phyloP scores from a whole-genome alignment of 2,113 vertebrate species.

The Ochotona curzoniae region DNA sequence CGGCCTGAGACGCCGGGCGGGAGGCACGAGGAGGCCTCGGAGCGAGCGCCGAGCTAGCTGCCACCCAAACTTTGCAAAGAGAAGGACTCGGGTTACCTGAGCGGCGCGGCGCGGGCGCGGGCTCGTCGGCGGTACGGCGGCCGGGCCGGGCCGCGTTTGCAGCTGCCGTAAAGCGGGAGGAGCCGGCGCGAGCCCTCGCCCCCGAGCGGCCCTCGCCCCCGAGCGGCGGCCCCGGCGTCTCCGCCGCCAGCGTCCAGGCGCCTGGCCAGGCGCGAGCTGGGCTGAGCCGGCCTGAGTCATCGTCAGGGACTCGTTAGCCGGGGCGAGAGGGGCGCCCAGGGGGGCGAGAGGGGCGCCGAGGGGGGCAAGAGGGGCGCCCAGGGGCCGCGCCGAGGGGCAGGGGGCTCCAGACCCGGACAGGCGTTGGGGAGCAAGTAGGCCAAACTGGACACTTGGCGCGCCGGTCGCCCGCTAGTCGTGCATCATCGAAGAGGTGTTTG shows the following conservation, averaged over 20 bases:
- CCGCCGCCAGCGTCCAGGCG: conserved; percentile 30
- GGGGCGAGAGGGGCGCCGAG: not conserved
- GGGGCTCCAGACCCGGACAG: not conserved
- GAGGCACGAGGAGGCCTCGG: not conserved
- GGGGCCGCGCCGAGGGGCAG: not conserved
- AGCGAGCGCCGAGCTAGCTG: not conserved
- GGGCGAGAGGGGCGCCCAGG: not conserved
- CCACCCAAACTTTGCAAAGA: conserved; percentile 42
- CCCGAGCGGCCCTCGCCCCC: conserved; percentile 56
- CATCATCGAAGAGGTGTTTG: not conserved
- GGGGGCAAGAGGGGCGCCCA: not conserved
- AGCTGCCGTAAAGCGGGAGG: conserved; percentile 84
- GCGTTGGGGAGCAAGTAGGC: not conserved
- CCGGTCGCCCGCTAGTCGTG: not conserved
- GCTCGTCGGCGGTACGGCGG: conserved; percentile 77
- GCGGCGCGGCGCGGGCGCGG: conserved; percentile 63
- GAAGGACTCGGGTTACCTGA: conserved; percentile 75
- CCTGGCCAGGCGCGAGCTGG: not conserved
- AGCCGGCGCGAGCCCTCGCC: conserved; percentile 41
- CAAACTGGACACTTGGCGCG: not conserved
- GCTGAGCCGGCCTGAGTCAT: conserved; percentile 63
- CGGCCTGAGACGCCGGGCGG: too few relatives aligned
- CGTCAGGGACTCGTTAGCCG: not conserved
- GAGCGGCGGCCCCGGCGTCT: conserved; percentile 16
- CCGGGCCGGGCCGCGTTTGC: conserved; percentile 77